Evolutionary conservation across 2,888 invertebrate species (phyloP).

Genomic region (Hirtodrosophila alboralis): DNA sequence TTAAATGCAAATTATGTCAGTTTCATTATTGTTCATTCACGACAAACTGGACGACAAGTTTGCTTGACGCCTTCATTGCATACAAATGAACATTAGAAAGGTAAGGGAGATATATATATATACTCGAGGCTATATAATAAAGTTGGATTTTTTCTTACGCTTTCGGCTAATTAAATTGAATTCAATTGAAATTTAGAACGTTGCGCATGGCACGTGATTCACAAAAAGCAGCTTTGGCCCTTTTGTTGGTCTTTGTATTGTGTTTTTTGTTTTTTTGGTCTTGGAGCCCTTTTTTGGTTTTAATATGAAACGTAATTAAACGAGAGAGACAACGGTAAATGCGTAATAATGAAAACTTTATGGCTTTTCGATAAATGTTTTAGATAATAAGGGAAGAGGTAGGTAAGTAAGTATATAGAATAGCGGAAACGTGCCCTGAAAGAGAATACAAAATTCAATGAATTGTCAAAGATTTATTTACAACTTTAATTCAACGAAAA

Average conservation of each 20-base stretch:
- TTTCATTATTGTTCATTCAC: constrained; percentile 50
- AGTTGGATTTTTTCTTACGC: constrained; percentile 66
- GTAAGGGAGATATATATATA: too few relatives aligned
- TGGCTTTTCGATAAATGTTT: constrained; percentile 74
- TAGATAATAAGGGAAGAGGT: constrained; percentile 50
- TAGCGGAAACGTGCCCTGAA: constrained; percentile 48
- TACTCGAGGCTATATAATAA: constrained; percentile 10
- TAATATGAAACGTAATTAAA: constrained; percentile 73
- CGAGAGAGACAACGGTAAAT: constrained; percentile 69
- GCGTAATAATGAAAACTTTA: constrained; percentile 78
- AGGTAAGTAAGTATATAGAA: constrained; percentile 17
- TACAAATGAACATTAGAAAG: constrained; percentile 60
- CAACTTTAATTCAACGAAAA: constrained; percentile 8
- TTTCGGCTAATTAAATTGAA: constrained; percentile 76
- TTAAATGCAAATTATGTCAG: constrained; percentile 78
- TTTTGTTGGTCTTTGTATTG: constrained; percentile 26
- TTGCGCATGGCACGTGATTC: constrained; percentile 75
- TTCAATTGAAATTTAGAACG: constrained; percentile 80
- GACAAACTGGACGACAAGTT: constrained; percentile 27
- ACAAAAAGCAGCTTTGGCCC: constrained; percentile 33
- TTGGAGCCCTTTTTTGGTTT: constrained; percentile 59
- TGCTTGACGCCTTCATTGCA: constrained; percentile 46
- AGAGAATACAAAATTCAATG: constrained; percentile 32
- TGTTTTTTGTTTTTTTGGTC: constrained; percentile 29
- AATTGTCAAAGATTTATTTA: constrained; percentile 35